Base-by-base conservation (phyloP, 1,140 invertebrate genomes). In the Drosophila subobscura region DNA sequence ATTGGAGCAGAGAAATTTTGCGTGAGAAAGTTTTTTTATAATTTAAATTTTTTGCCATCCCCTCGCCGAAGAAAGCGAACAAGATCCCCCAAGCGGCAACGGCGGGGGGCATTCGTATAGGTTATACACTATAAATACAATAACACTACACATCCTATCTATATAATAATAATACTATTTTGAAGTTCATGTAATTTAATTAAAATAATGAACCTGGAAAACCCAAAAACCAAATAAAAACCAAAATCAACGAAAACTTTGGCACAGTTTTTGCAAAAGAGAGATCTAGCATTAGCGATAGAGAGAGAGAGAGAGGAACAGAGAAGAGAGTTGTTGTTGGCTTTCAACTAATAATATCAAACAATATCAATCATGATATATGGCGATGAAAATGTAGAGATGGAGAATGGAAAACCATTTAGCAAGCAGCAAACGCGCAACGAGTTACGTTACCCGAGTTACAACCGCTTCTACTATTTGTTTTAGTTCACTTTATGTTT, bases 131-230 rank as follows among this genome's bases (percentile, higher is more conserved):
- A 89, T 79, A 79, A 79, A 88, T 76, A 88, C 77, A 37, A 88
- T 88, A 89, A 88, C 79, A 88, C 84, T 67, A 88, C 72, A 89
- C 76, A 89, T 85, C 80, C 86, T 89, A 84, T 83, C 72, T 89
- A 83, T 89, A 89, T 76, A 85, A 81, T 89, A 89, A 77, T 77
- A 77, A 84, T 85, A 85, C 77, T 88, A 88, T 88, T 88, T 88
- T 88, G 83, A 88, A 88, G 83, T 88, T 88, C 83, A 88, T 88
- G 83, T 88, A 88, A 88, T 88, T 88, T 88, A 88, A 88, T 88
- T 88, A 88, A 88, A 88, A 89, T 88, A 88, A 88, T 89, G 83
- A 89, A 88, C 83, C 83, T 83, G 57, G 70, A 77, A 88, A 79
- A 77, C 56, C 65, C 75, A 79, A 74, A 72, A 70, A 74, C 50